phyloP scores from a whole-genome alignment of 2,797 vertebrate species.

The Fundulus diaphanus region DNA sequence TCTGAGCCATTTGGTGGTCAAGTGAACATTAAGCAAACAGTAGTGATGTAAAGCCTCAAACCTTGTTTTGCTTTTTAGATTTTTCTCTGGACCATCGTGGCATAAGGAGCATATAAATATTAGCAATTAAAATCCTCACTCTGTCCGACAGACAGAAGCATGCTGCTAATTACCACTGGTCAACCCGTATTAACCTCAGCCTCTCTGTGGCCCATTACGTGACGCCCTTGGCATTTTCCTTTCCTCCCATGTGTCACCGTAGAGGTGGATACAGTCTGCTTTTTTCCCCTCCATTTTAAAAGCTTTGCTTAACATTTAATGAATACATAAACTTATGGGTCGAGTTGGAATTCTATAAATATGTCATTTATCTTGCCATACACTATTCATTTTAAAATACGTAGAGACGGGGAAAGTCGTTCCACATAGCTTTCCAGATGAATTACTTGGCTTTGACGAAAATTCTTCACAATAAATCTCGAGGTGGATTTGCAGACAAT shows the following conservation, averaged over 20 bases:
- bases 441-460: slow-evolving; percentile 38
- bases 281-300: slow-evolving; percentile 48
- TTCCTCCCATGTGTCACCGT: slow-evolving; percentile 45
- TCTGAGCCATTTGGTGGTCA: too few relatives aligned
- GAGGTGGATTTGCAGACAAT: slow-evolving; percentile 53
- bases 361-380: slow-evolving; percentile 40
- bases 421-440: slow-evolving; percentile 31
- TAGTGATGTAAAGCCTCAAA: background rate
- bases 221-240: slow-evolving; percentile 24
- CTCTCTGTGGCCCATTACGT: slow-evolving; percentile 15
- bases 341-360: slow-evolving; percentile 61
- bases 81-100: background rate
- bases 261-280: slow-evolving; percentile 36
- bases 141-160: slow-evolving; percentile 23
- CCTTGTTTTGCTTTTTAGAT: background rate
- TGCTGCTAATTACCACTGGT: slow-evolving; percentile 27
- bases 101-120: background rate
- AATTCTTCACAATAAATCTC: slow-evolving; percentile 58
- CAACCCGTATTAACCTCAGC: slow-evolving; percentile 15
- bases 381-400: slow-evolving; percentile 38
- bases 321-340: slow-evolving; percentile 65
- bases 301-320: slow-evolving; percentile 49
- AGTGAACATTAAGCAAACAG: too few relatives aligned
- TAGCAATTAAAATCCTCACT: slow-evolving; percentile 8
- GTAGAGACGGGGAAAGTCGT: slow-evolving; percentile 44